Conservation (phyloP, 2,113 vertebrate genomes). For the Gambusia holbrooki region DNA sequence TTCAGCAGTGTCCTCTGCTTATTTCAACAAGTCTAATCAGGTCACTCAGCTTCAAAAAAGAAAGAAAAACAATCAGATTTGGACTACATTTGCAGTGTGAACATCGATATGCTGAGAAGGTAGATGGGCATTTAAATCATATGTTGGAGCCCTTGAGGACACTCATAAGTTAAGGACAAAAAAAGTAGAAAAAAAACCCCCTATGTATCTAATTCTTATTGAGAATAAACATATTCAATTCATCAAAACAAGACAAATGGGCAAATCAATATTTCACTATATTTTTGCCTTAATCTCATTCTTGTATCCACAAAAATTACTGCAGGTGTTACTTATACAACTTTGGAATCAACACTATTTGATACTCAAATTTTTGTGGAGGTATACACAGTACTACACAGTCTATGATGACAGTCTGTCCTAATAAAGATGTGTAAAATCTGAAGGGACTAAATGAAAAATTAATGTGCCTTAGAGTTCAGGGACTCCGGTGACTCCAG, state of each 20-base stretch:
- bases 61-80: too few relatives aligned
- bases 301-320: neutral
- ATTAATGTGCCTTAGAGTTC: conserved; percentile 83
- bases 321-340: neutral
- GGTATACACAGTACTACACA: too few relatives aligned
- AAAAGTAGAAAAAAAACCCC: too few relatives aligned
- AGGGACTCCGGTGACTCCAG: conserved; percentile 92
- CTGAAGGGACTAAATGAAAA: neutral
- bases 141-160: too few relatives aligned
- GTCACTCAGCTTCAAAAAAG: too few relatives aligned
- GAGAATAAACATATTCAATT: neutral
- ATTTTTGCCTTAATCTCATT: neutral
- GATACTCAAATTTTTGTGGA: neutral
- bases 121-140: too few relatives aligned
- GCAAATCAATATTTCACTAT: neutral
- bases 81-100: too few relatives aligned
- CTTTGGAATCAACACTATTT: neutral
- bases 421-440: neutral
- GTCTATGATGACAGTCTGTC: neutral
- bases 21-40: too few relatives aligned
- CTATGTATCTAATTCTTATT: neutral
- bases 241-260: neutral
- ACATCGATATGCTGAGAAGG: too few relatives aligned
- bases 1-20: too few relatives aligned
- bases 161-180: too few relatives aligned